Percentiles rank a stretch among this genome's conserved stretches.
Conservation (phyloP, 2,113 vertebrate species). For the Oenanthe melanoleuca region DNA sequence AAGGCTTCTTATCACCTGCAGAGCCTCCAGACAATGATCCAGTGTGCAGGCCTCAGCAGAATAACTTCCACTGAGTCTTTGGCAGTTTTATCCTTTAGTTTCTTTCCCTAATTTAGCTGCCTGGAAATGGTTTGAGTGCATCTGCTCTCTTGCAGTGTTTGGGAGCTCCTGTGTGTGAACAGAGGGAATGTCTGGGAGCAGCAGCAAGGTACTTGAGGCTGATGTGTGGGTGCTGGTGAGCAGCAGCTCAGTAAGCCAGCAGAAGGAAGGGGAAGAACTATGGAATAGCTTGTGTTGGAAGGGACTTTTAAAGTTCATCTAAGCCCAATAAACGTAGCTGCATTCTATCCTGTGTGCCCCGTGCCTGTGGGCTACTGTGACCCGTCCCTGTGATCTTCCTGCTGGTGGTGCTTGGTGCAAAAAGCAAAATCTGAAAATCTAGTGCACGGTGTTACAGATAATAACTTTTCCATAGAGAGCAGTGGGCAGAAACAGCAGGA, state of each 20-base stretch:
- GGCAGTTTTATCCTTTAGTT: background rate
- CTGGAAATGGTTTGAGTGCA: background rate
- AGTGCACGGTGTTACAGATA: background rate
- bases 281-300: background rate
- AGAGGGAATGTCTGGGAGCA: background rate
- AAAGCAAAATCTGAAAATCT: background rate
- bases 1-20: background rate
- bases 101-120: background rate
- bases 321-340: background rate
- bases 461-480: background rate
- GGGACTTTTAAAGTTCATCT: background rate
- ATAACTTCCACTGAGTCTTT: background rate
- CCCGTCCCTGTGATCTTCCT: background rate
- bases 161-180: background rate
- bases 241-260: background rate
- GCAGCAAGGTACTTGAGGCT: background rate
- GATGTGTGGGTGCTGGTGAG: background rate
- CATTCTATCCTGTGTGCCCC: background rate
- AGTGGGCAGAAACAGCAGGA: background rate
- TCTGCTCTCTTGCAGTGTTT: background rate
- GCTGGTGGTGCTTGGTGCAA: background rate
- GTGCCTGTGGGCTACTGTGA: background rate
- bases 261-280: background rate
- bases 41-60: background rate
- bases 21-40: background rate